phyloP scores from a whole-genome alignment of 2,113 vertebrate genomes.

The Lepus europaeus region DNA sequence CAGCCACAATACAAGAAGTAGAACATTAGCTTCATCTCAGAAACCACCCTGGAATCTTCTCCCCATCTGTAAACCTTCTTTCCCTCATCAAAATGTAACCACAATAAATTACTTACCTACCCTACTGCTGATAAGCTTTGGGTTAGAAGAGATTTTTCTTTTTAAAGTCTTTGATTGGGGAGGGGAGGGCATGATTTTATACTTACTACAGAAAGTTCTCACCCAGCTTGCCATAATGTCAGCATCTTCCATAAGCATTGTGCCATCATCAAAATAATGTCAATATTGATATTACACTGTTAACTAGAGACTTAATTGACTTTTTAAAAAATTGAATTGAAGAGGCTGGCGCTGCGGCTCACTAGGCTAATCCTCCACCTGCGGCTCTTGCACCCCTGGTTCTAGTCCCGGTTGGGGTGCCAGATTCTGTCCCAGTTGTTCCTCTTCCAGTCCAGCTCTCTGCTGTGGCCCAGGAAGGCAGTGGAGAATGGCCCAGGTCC shows the following conservation, averaged over 20 bases:
- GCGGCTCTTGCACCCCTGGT: no score
- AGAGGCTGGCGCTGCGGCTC: no score
- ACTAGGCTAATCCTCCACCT: no score
- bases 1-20: background rate
- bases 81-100: background rate
- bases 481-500: no score
- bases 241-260: background rate
- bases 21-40: background rate
- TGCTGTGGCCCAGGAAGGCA: no score
- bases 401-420: no score
- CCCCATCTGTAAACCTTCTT: background rate
- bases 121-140: background rate
- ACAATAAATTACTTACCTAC: background rate
- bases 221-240: background rate
- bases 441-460: no score
- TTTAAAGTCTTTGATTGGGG: background rate
- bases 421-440: no score
- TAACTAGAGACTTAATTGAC: background rate
- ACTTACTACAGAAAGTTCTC: background rate
- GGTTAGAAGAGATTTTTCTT: background rate
- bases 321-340: background rate
- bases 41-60: background rate
- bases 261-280: background rate
- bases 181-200: background rate
- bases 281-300: background rate